Evolutionary conservation across 2,888 invertebrate species (phyloP), one percentile per base, ranked within the genome.

Genomic region (Schrankia costaestrigalis): DNA sequence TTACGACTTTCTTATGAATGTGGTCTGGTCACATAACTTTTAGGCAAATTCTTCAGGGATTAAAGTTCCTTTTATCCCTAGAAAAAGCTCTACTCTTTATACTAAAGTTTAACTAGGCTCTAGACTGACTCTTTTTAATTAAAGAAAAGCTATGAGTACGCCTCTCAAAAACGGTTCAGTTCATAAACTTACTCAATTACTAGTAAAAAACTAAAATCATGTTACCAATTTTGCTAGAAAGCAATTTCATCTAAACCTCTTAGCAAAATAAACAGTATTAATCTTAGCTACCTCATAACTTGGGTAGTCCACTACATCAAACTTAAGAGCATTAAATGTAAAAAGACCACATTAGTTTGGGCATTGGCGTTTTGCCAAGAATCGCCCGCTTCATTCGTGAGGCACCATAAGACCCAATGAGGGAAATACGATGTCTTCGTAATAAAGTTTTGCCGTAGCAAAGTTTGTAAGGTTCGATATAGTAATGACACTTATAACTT

Each of bases 241-340:
- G 59, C 72, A 78, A 77, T 80, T 78, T 68, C 47, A 63, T 57
- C 46, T 74, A 73, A 82, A 72, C 73, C 75, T 78, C 77, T 80
- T 75, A 75, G 52, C 64, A 66, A 73, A 74, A 75, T 78, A 78
- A 79, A 80, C 68, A 66, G 55, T 70, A 78, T 74, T 78, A 79
- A 81, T 83, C 72, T 71, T 42, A 43, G 61, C 48, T 61, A 60
- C 63, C 63, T 68, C 68, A 66, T 71, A 77, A 79, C 64, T 78
- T 68, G 56, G 31, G 35, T 55, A 64, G 71, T 69, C 62, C 68
- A 77, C 71, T 78, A 74, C 74, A 79, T 83, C 76, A 80, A 78
- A 78, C 71, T 77, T 79, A 80, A 81, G 79, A 82, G 78, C 66
- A 81, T 80, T 81, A 84, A 77, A 76, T 72, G 71, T 76, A 74